Conservation (phyloP, 2,888 invertebrate genomes). For the Sisyra terminalis region DNA sequence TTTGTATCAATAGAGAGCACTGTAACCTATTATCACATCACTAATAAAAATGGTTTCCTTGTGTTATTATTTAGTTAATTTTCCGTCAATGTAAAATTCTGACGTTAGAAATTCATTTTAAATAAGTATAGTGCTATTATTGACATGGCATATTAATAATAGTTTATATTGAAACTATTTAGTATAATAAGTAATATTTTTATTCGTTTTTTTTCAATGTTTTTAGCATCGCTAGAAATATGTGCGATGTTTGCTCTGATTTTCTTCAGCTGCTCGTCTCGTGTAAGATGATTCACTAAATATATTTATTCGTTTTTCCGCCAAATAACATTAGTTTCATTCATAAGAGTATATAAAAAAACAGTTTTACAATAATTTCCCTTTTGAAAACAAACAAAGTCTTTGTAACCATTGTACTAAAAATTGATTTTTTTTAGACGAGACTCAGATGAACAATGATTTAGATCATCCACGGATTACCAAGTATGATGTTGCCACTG, state of each 20-base stretch:
- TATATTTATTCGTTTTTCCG: constrained; percentile 8
- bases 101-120: constrained; percentile 8
- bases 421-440: constrained; percentile 40
- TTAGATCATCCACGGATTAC: constrained; percentile 57
- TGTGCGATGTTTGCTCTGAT: constrained; percentile 93
- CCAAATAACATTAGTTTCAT: constrained; percentile 1
- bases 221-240: constrained; percentile 24
- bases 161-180: not conserved
- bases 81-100: constrained; percentile 9
- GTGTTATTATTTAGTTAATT: constrained; percentile 10
- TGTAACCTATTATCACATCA: too few relatives aligned
- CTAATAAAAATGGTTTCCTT: constrained; percentile 10
- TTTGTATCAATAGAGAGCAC: too few relatives aligned
- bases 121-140: not conserved
- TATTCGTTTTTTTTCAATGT: constrained; percentile 6
- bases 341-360: not conserved
- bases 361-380: not conserved
- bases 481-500: constrained; percentile 67
- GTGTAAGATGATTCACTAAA: constrained; percentile 38
- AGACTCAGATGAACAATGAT: constrained; percentile 61
- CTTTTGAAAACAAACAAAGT: not conserved
- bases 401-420: not conserved
- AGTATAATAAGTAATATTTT: not conserved
- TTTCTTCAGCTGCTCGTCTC: constrained; percentile 80
- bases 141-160: not conserved